A percentile compares a stretch with the other conserved stretches of the same genome.
These are phyloP conservation scores for Pinctada fucata DNA, from an alignment of 2,888 invertebrate genomes.

Conservation along the genomic window DNA sequence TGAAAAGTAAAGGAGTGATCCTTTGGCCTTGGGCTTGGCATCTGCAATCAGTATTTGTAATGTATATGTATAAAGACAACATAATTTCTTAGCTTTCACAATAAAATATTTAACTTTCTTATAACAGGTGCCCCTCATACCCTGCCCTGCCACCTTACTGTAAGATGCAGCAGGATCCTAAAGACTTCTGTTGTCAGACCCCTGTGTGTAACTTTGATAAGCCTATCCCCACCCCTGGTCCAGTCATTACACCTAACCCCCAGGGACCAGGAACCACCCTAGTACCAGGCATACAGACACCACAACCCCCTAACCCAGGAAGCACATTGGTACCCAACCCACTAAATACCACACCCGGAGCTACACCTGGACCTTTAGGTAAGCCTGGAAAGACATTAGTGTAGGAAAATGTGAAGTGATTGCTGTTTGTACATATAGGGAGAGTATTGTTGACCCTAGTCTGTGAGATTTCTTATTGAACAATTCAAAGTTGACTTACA, in stretches of 20 bases:
- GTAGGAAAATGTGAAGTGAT: no score
- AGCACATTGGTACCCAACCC: not conserved
- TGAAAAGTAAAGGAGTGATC: no score
- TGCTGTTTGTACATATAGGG: no score
- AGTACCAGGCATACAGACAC: conserved; percentile 2
- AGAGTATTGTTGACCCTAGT: no score
- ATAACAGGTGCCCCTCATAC: conserved; percentile 49
- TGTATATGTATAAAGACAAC: no score
- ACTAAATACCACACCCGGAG: conserved; percentile 12
- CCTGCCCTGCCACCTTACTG: conserved; percentile 42
- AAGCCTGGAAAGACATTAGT: not conserved
- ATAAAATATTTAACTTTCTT: no score
- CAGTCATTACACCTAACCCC: conserved; percentile 29
- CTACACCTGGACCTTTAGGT: conserved; percentile 32
- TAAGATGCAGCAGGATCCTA: conserved; percentile 43
- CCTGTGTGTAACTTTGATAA: conserved; percentile 45
- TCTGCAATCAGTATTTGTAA: no score
- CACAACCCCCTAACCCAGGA: not conserved
- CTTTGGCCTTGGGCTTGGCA: no score
- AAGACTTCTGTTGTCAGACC: conserved; percentile 47
- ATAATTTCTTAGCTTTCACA: no score
- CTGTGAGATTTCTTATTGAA: no score
- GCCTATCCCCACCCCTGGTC: conserved; percentile 39
- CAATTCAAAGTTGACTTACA: no score
- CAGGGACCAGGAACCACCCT: not conserved